Evolutionary conservation across 2,888 invertebrate genomes (phyloP), one percentile per base, ranked within the genome.

Genomic region (Sicus ferrugineus): DNA sequence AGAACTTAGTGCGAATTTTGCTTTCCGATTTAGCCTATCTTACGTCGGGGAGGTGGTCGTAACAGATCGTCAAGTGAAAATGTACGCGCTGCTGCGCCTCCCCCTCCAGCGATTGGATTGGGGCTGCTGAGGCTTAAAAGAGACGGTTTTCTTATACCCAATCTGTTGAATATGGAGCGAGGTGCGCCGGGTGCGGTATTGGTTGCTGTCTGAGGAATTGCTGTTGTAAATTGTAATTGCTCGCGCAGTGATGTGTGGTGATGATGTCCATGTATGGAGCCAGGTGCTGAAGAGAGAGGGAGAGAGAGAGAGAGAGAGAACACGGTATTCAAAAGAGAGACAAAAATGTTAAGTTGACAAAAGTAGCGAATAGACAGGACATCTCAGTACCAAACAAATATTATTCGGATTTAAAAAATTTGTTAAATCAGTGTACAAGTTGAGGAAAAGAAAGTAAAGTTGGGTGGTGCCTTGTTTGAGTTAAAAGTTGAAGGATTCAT

Each of bases 31-130:
- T 76, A 77, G 80, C 79, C 81, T 83, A 86, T 89, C 91, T 92
- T 92, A 92, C 92, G 92, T 91, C 91, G 90, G 86, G 90, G 90
- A 88, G 90, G 90, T 87, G 92, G 91, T 89, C 92, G 91, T 89
- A 93, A 91, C 87, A 93, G 90, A 91, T 93, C 93, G 89, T 93
- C 93, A 89, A 93, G 90, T 89, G 92, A 93, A 90, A 93, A 93
- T 86, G 93, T 93, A 88, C 93, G 89, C 86, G 91, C 90, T 86
- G 91, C 89, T 80, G 89, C 88, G 86, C 89, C 89, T 78, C 87
- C 86, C 73, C 73, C 74, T 76, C 76, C 76, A 72, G 75, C 70
- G 77, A 85, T 77, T 76, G 82, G 81, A 78, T 83, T 83, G 87
- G 89, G 88, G 87, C 90, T 88, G 89, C 91, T 90, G 87, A 92